Conservation (phyloP, 1,140 invertebrate genomes). For the Sogatella furcifera region DNA sequence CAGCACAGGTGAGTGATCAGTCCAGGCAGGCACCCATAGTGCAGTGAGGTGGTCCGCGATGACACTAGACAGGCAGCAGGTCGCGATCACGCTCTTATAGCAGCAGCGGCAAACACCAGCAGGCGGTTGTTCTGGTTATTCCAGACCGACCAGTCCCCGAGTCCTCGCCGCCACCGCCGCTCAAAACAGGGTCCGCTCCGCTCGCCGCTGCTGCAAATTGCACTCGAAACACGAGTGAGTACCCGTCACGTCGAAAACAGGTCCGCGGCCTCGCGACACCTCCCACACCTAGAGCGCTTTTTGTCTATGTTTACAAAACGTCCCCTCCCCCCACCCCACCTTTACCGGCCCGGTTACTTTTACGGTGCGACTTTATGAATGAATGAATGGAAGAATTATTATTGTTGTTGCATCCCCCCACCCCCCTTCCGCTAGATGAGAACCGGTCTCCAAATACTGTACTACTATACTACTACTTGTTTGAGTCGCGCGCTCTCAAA, state of each 20-base stretch:
- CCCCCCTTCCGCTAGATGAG: no score
- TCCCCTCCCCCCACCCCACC: not conserved
- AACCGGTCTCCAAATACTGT: no score
- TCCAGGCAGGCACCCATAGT: not conserved
- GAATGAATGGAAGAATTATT: not conserved
- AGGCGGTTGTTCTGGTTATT: not conserved
- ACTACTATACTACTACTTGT: no score
- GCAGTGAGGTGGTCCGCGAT: not conserved
- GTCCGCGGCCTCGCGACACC: not conserved
- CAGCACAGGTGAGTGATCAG: not conserved
- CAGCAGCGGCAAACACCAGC: not conserved
- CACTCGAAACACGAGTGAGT: not conserved
- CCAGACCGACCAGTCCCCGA: not conserved
- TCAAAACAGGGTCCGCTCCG: not conserved
- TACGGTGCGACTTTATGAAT: not conserved
- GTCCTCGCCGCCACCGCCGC: not conserved
- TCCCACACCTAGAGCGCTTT: not conserved
- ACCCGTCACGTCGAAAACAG: not conserved
- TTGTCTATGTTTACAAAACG: conserved; percentile 4
- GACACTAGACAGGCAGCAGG: not conserved
- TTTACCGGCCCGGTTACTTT: not conserved
- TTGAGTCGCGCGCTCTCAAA: no score
- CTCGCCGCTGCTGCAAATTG: not conserved
- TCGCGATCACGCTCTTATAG: not conserved
- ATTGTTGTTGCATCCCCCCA: no score